Percentiles rank a stretch among this genome's conserved stretches.
phyloP scores from a whole-genome alignment of 2,888 invertebrate genomes.

The Plusia festucae region DNA sequence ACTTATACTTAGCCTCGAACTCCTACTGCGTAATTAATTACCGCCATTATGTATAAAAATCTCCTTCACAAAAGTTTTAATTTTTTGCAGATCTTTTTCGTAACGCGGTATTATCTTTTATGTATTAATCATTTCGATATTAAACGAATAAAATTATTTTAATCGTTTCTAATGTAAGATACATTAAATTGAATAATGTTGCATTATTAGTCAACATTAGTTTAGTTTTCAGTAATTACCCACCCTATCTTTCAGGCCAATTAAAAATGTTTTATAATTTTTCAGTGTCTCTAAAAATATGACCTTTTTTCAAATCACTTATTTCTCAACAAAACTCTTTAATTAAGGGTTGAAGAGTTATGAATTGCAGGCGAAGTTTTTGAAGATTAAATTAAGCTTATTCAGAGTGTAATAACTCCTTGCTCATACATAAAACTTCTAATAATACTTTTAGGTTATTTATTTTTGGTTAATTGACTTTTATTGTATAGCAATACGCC shows the following conservation, averaged over 20 bases:
- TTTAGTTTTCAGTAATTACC: not conserved
- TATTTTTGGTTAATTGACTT: not conserved
- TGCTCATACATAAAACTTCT: constrained; percentile 7
- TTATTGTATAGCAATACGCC: not conserved
- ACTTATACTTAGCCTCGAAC: no score
- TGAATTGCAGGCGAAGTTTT: constrained; percentile 11
- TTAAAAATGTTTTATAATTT: not conserved
- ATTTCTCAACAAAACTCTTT: constrained; percentile 20
- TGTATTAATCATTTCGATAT: not conserved
- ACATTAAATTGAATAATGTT: not conserved
- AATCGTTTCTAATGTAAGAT: not conserved
- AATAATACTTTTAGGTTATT: constrained; percentile 7
- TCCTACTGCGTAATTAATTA: not conserved
- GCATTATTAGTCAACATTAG: not conserved
- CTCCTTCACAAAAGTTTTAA: no score
- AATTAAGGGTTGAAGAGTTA: constrained; percentile 12
- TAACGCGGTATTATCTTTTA: not conserved
- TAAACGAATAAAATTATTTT: not conserved
- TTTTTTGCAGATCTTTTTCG: no score
- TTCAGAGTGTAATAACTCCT: constrained; percentile 1
- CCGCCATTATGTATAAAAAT: not conserved
- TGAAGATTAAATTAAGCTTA: constrained; percentile 7
- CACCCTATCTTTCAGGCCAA: not conserved
- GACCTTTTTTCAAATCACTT: constrained; percentile 1
- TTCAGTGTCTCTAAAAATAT: no score